phyloP scores from a whole-genome alignment of 2,888 invertebrate genomes.

The Orthonychiurus folsomi region DNA sequence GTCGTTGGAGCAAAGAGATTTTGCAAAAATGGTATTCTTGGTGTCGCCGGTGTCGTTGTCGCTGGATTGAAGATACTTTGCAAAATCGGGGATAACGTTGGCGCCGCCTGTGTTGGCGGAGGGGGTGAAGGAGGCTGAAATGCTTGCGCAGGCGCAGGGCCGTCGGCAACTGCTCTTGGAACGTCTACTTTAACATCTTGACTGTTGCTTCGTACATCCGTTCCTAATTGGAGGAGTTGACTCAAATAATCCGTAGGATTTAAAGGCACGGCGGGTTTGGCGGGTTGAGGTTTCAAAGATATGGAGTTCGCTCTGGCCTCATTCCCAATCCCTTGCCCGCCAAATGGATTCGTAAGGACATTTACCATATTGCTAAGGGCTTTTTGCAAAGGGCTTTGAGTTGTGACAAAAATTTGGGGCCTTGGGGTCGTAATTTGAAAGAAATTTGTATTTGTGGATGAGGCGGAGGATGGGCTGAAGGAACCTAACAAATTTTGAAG shows the following conservation, averaged over 20 bases:
- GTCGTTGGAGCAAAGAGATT: neutral
- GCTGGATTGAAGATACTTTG: no score
- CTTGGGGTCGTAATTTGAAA: no score
- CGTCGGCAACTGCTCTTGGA: neutral
- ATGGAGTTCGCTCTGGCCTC: neutral
- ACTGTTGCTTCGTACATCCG: neutral
- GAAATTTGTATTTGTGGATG: neutral
- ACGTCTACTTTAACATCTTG: neutral
- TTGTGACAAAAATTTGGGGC: neutral
- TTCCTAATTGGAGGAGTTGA: neutral
- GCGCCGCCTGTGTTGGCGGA: no score
- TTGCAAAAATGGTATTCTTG: neutral
- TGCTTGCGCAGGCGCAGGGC: neutral
- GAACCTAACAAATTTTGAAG: neutral
- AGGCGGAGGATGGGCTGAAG: neutral
- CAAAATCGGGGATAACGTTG: neutral
- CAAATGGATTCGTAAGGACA: conserved; percentile 8
- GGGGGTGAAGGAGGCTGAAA: no score
- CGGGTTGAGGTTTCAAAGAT: neutral
- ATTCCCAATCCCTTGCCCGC: neutral
- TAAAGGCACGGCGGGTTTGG: neutral
- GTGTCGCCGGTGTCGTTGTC: neutral
- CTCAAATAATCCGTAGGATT: neutral
- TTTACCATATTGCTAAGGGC: conserved; percentile 9
- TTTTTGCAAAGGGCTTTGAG: conserved; percentile 3